Percentiles rank a stretch among this genome's conserved stretches.
These are phyloP conservation scores for Recurvirostra avosetta DNA, from an alignment of 2,113 vertebrate species.

Conservation along the genomic window DNA sequence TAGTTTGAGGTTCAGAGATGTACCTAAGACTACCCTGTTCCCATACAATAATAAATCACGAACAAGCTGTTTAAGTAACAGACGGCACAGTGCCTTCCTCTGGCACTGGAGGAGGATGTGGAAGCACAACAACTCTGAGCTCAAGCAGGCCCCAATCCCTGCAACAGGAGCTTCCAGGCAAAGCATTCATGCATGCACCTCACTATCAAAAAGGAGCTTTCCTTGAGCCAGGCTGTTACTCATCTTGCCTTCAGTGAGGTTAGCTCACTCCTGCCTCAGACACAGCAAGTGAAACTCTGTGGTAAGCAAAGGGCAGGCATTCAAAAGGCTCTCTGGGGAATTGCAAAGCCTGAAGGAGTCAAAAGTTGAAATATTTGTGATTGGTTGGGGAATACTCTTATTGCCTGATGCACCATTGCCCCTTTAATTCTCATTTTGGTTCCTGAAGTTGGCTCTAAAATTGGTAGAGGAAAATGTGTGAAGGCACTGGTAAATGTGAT, in stretches of 20 bases:
- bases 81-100: background rate
- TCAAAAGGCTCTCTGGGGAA: background rate
- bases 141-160: background rate
- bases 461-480: background rate
- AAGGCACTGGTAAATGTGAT: background rate
- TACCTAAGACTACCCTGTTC: background rate
- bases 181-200: background rate
- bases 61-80: background rate
- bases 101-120: background rate
- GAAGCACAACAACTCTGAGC: background rate
- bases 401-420: background rate
- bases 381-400: background rate
- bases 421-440: background rate
- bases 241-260: background rate
- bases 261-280: background rate
- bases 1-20: background rate
- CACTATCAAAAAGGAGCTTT: background rate
- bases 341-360: background rate
- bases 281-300: background rate
- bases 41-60: background rate
- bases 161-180: background rate
- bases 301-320: background rate
- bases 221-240: background rate
- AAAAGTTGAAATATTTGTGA: constrained; percentile 6
- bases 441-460: background rate